Evolutionary conservation across 2,888 invertebrate species (phyloP), one percentile per base, ranked within the genome.

Genomic region (Heliconius hortense): DNA sequence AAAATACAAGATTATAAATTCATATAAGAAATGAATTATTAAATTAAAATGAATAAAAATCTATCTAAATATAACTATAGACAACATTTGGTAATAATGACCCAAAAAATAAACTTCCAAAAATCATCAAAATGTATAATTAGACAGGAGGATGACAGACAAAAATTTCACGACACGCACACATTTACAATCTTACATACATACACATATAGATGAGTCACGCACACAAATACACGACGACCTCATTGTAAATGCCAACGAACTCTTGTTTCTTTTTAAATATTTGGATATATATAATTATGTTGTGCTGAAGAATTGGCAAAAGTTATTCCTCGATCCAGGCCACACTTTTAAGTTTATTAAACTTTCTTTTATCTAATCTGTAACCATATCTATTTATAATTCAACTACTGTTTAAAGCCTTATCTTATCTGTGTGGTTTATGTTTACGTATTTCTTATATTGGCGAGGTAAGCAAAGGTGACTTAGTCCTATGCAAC

Each of bases 161-260:
- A 77, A 77, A 76, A 80, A 74, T 78, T 79, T 77, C 43, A 77
- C 35, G 75, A 73, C 76, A 75, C 24, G 24, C 60, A 76, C 67
- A 76, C 74, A 64, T 70, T 73, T 63, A 74, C 67, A 75, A 18
- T 59, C 59, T 39, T 35, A 74, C 71, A 75, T 67, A 68, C 68
- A 76, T 70, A 74, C 67, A 75, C 39, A 59, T 48, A 53, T 64
- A 74, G 18, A 74, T 69, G 70, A 63, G 68, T 74, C 78, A 80
- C 81, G 73, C 81, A 81, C 82, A 82, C 82, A 74, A 76, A 82
- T 78, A 81, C 39, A 78, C 76, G 35, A 75, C 81, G 88, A 80
- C 87, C 87, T 80, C 82, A 81, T 86, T 88, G 80, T 76, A 83
- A 87, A 87, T 88, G 88, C 83, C 88, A 87, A 88, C 84, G 87